Conservation (phyloP, 2,888 invertebrate species). For the Drosophila anomalipes region DNA sequence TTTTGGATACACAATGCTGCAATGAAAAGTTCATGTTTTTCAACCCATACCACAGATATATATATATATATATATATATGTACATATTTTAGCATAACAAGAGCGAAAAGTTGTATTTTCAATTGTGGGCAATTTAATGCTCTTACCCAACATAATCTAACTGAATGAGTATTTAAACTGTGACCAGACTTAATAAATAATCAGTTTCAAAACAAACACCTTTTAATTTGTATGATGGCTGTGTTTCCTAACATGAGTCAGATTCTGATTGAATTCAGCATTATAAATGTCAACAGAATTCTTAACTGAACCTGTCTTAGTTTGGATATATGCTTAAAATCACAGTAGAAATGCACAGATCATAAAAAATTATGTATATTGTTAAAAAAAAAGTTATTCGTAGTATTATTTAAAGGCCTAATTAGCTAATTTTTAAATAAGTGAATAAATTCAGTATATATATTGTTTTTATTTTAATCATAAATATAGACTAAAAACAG, state of each 20-base stretch:
- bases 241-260: neutral
- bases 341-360: too few relatives aligned
- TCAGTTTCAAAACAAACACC: neutral
- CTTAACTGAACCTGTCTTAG: too few relatives aligned
- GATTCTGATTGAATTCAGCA: too few relatives aligned
- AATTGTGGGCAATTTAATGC: slow-evolving; percentile 11
- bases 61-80: neutral
- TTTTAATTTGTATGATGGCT: neutral
- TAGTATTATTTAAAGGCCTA: neutral
- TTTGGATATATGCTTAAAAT: too few relatives aligned
- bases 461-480: neutral
- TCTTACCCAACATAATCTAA: neutral
- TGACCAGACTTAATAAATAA: neutral
- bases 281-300: too few relatives aligned
- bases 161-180: neutral
- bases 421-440: neutral
- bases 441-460: neutral
- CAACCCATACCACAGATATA: neutral
- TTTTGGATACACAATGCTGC: slow-evolving; percentile 34
- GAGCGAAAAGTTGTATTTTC: neutral
- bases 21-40: slow-evolving; percentile 22
- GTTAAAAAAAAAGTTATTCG: neutral
- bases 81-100: slow-evolving; percentile 3
- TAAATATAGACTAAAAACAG: neutral
- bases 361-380: neutral